Conservation (phyloP, 2,113 vertebrate genomes). For the Catagonus wagneri region DNA sequence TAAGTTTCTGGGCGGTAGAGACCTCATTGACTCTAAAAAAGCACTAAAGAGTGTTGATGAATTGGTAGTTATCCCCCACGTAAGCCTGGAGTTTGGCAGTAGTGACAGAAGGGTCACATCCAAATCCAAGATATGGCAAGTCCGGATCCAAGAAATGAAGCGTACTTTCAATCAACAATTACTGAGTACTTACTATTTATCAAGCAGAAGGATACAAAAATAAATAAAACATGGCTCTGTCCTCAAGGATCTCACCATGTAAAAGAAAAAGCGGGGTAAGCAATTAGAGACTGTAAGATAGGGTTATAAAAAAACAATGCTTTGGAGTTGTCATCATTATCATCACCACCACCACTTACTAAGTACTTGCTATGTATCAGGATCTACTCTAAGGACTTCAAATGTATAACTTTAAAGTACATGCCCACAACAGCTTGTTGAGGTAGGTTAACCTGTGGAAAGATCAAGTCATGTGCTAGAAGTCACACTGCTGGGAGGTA, state of each 20-base stretch:
- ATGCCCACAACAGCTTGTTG: background rate
- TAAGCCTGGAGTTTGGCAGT: slow-evolving; percentile 13
- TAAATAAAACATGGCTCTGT: slow-evolving; percentile 35
- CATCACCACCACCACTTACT: background rate
- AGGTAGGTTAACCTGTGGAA: background rate
- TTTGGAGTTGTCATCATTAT: background rate
- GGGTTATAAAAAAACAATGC: background rate
- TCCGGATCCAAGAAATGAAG: slow-evolving; percentile 38
- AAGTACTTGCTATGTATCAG: background rate
- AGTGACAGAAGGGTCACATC: background rate
- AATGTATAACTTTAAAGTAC: slow-evolving; percentile 11
- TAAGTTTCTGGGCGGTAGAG: background rate
- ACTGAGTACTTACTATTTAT: slow-evolving; percentile 39
- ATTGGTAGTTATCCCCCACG: background rate
- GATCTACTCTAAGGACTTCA: slow-evolving; percentile 11
- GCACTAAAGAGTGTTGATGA: background rate
- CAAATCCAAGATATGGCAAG: background rate
- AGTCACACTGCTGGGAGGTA: background rate
- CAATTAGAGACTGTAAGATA: background rate
- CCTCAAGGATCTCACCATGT: background rate
- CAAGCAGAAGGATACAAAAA: background rate
- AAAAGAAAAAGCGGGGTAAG: background rate
- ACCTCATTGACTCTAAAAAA: background rate
- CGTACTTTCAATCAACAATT: slow-evolving; percentile 5
- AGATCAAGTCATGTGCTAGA: slow-evolving; percentile 18